Base-by-base conservation (phyloP, 2,888 invertebrate genomes). In the Dolomedes plantarius region DNA sequence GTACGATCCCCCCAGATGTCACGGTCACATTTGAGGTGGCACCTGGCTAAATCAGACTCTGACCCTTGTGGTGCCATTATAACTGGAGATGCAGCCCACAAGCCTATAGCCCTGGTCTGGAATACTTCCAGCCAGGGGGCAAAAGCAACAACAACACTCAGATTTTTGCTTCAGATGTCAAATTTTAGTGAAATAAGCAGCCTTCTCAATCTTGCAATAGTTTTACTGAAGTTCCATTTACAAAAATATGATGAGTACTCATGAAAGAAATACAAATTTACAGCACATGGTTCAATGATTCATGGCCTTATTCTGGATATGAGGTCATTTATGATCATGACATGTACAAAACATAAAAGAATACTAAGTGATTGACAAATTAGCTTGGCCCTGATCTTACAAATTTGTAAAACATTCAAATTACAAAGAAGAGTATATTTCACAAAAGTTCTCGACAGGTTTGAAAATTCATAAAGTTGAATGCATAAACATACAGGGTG, bases 191-290 rank as follows among this genome's bases (percentile, higher is more conserved):
- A 46, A 46, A 9, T n/a, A 46, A 46, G 46, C 13, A 39, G 27
- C n/a, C 50, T 13, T 13, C 67, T 16, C 64, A 82, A 82, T 82
- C 76, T 76, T 75, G 76, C 75, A 82, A 76, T 76, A 82, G 71
- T 82, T 82, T 82, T 82, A 82, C 82, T 82, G 82, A 82, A 82
- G 65, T 82, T 82, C 65, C 82, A 82, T 82, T 82, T 82, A 82
- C 82, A 82, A 82, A 82, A 82, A 82, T 82, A 82, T 76, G 82
- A 82, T 82, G 76, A 82, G 76, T 76, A 76, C 74, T 81, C 71
- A 71, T 82, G 82, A 82, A 76, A 82, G 76, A 82, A 82, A 82
- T 82, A 82, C 62, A 82, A 82, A 82, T 82, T 75, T 76, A 82
- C 82, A 82, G 82, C 82, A 82, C 82, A 76, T 64, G 82, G 68